Percentiles rank a stretch among this genome's conserved stretches.
phyloP scores from a whole-genome alignment of 2,113 vertebrate genomes.

The Rana temporaria region DNA sequence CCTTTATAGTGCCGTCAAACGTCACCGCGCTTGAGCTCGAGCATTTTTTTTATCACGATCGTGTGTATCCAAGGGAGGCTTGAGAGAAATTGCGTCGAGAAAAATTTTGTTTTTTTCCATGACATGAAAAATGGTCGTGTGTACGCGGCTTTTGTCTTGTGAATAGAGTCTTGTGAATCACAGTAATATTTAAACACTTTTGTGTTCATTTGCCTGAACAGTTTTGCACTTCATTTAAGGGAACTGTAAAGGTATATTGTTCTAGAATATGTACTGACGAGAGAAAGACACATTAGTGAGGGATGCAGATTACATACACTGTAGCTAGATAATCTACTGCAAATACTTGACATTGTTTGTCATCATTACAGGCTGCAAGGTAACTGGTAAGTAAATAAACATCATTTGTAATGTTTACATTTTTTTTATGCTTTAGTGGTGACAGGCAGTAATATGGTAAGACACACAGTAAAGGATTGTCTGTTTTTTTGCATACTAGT shows the following conservation, averaged over 20 bases:
- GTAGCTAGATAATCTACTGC: background rate
- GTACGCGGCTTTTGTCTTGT: too few species aligned
- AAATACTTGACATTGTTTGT: background rate
- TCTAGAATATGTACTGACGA: background rate
- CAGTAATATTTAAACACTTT: background rate
- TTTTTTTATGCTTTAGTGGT: background rate
- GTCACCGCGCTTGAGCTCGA: too few species aligned
- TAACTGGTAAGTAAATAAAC: constrained; percentile 4
- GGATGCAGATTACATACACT: constrained; percentile 5
- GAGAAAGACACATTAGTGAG: background rate
- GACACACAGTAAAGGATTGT: background rate
- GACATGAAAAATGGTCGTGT: too few species aligned
- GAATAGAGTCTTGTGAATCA: too few species aligned
- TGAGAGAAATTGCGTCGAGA: too few species aligned
- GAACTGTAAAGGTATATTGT: background rate
- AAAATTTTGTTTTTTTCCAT: too few species aligned
- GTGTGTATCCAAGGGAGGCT: too few species aligned
- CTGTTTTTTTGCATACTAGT: too few species aligned
- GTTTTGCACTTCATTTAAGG: background rate
- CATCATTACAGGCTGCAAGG: constrained; percentile 14
- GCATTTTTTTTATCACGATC: too few species aligned
- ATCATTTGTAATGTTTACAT: background rate
- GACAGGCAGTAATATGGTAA: background rate
- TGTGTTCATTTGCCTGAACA: background rate
- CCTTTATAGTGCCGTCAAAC: too few species aligned